Evolutionary conservation across 2,888 invertebrate species (phyloP), one percentile per base, ranked within the genome.

Genomic region (Candidula unifasciata): DNA sequence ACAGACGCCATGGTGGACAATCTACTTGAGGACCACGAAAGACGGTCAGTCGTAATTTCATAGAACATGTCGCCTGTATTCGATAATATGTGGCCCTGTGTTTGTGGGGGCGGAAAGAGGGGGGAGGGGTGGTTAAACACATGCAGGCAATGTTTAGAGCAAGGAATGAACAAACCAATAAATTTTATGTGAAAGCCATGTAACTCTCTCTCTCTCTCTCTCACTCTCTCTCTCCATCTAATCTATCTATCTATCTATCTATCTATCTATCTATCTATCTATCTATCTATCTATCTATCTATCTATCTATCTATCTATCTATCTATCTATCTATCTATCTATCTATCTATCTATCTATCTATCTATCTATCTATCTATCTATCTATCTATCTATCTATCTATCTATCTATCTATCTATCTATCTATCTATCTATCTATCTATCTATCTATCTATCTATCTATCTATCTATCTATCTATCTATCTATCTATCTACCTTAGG

Each of bases 211-310:
- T n/a, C n/a, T n/a, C n/a, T n/a, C n/a, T n/a, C n/a, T n/a, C n/a
- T n/a, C n/a, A n/a, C n/a, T n/a, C n/a, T n/a, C n/a, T n/a, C n/a
- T n/a, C n/a, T n/a, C n/a, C n/a, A n/a, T n/a, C n/a, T n/a, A n/a
- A n/a, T n/a, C n/a, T n/a, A n/a, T n/a, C n/a, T n/a, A n/a, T n/a
- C n/a, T n/a, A n/a, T n/a, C n/a, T n/a, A n/a, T n/a, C n/a, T n/a
- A n/a, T n/a, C n/a, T n/a, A n/a, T n/a, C n/a, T n/a, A n/a, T n/a
- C n/a, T n/a, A n/a, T n/a, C n/a, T n/a, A n/a, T n/a, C n/a, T n/a
- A n/a, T n/a, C n/a, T n/a, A n/a, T n/a, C n/a, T n/a, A 60, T 60
- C 60, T 60, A 60, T 60, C 60, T 60, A 60, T 60, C 60, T 60
- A 60, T 60, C 60, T 60, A 60, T 60, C 60, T 60, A 60, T 60